phyloP scores from a whole-genome alignment of 2,888 invertebrate genomes.

The Lasioglossum zephyrum region DNA sequence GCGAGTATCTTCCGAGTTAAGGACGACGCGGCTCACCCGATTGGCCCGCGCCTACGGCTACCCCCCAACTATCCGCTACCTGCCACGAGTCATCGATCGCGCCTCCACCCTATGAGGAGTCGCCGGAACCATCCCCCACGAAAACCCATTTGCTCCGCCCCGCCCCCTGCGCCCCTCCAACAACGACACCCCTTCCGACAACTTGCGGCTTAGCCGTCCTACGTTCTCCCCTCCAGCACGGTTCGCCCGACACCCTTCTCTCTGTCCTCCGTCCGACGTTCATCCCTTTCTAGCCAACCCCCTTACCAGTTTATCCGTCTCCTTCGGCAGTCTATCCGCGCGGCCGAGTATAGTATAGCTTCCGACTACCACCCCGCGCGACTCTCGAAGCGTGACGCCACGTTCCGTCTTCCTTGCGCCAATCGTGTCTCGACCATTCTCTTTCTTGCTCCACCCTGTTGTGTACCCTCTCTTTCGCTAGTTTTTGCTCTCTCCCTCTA shows the following conservation, averaged over 20 bases:
- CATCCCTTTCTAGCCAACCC: constrained; percentile 36
- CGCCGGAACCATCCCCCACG: constrained; percentile 74
- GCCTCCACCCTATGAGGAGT: constrained; percentile 79
- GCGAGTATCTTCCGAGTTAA: constrained; percentile 80
- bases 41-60: constrained; percentile 78
- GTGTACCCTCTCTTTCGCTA: constrained; percentile 22
- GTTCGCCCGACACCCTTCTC: constrained; percentile 31
- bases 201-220: constrained; percentile 71
- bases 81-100: constrained; percentile 81
- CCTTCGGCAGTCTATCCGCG: constrained; percentile 52
- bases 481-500: constrained; percentile 19
- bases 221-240: constrained; percentile 38
- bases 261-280: constrained; percentile 28
- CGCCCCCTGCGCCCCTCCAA: constrained; percentile 60
- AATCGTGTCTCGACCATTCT: constrained; percentile 35
- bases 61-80: constrained; percentile 75
- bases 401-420: constrained; percentile 9
- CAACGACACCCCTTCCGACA: constrained; percentile 63
- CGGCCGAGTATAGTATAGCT: constrained; percentile 34
- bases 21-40: constrained; percentile 73
- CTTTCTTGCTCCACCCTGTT: constrained; percentile 23
- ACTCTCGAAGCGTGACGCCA: constrained; percentile 62
- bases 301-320: constrained; percentile 49
- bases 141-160: constrained; percentile 73
- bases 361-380: constrained; percentile 67